Conservation (phyloP, 1,140 invertebrate species). For the Penaeus chinensis region DNA sequence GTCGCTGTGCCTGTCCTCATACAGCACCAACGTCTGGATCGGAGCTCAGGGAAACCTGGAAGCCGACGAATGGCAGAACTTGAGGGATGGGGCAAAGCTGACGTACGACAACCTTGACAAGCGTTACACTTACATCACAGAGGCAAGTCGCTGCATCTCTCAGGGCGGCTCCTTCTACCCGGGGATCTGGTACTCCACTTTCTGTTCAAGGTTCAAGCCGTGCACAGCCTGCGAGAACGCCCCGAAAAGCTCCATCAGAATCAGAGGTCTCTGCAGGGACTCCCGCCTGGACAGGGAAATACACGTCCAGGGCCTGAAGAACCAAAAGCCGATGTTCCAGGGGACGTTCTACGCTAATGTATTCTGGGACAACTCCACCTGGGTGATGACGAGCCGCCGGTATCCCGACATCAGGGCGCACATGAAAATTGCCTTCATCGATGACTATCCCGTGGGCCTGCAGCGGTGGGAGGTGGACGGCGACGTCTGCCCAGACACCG, state of each 20-base stretch:
- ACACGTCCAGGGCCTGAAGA: not conserved
- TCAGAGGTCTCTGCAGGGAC: conserved; percentile 46
- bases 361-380: not conserved
- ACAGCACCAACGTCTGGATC: conserved; percentile 39
- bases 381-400: conserved; percentile 30
- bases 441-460: conserved; percentile 34
- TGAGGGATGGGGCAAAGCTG: not conserved
- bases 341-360: conserved; percentile 41
- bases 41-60: not conserved
- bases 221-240: conserved; percentile 26
- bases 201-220: conserved; percentile 19
- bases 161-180: conserved; percentile 28
- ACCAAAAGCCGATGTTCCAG: conserved; percentile 14
- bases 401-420: conserved; percentile 20
- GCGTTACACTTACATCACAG: not conserved
- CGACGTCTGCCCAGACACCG: conserved; percentile 29
- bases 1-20: conserved; percentile 9
- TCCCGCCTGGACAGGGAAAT: conserved; percentile 43
- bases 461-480: conserved; percentile 30
- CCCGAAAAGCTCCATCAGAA: conserved; percentile 13
- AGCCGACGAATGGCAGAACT: conserved; percentile 1
- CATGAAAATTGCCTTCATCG: conserved; percentile 18
- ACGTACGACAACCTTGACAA: conserved; percentile 24
- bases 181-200: conserved; percentile 33
- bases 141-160: conserved; percentile 25